Conservation (phyloP, 1,140 invertebrate genomes). For the Drosophila lacteicornis region DNA sequence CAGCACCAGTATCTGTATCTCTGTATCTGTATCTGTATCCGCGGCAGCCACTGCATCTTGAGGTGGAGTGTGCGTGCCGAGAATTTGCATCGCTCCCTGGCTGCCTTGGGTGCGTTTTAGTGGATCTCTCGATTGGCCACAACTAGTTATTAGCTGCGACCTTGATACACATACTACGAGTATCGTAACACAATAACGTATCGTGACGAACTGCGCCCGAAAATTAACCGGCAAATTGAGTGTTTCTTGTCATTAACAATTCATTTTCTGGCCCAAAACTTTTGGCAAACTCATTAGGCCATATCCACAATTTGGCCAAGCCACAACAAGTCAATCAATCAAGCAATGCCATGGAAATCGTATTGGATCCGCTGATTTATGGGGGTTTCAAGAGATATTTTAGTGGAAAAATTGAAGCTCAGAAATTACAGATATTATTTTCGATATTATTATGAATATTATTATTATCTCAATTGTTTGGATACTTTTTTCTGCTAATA, state of each 20-base stretch:
- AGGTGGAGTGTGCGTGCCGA: conserved; percentile 52
- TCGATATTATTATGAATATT: background rate
- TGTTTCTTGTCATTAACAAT: conserved; percentile 49
- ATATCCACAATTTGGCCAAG: conserved; percentile 36
- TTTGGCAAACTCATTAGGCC: conserved; percentile 67
- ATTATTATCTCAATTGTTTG: background rate
- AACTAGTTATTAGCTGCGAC: conserved; percentile 63
- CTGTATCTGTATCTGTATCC: conserved; percentile 24
- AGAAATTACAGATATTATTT: background rate
- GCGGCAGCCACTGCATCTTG: conserved; percentile 35
- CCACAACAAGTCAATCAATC: conserved; percentile 54
- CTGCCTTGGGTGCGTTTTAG: conserved; percentile 54
- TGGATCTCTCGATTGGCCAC: conserved; percentile 58
- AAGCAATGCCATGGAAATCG: conserved; percentile 55
- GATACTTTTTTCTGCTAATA: too few species aligned
- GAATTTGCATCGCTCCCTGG: conserved; percentile 60
- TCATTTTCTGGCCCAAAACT: conserved; percentile 30
- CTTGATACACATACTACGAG: conserved; percentile 66
- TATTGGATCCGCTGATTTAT: conserved; percentile 51
- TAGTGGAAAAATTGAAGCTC: background rate
- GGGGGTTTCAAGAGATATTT: conserved; percentile 7
- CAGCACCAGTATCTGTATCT: conserved; percentile 14
- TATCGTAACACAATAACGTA: conserved; percentile 37
- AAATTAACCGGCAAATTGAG: conserved; percentile 50
- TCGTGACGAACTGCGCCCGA: conserved; percentile 61